Evolutionary conservation across 1,140 invertebrate species (phyloP).

Genomic region (Rhopalosiphum padi): DNA sequence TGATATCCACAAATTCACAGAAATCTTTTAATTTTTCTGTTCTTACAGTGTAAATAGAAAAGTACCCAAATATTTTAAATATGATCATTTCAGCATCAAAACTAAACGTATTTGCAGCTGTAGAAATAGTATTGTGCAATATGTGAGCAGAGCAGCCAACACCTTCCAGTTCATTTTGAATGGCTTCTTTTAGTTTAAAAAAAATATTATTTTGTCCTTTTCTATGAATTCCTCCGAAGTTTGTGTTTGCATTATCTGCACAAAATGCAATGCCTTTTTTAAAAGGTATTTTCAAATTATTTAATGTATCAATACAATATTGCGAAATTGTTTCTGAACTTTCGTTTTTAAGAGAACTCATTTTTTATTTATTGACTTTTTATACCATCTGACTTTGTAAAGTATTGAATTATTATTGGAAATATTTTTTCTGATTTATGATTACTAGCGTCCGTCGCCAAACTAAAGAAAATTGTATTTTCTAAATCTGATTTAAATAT

Average conservation of each 20-base stretch:
- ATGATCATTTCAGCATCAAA: slow-evolving; percentile 15
- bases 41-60: background rate
- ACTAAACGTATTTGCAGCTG: background rate
- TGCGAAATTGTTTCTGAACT: background rate
- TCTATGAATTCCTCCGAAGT: background rate
- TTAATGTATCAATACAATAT: background rate
- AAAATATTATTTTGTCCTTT: background rate
- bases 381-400: background rate
- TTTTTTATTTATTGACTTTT: background rate
- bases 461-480: background rate
- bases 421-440: slow-evolving; percentile 12
- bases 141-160: background rate
- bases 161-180: background rate
- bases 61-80: background rate
- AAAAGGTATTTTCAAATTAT: slow-evolving; percentile 2
- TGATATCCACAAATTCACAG: background rate
- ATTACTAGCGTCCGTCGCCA: background rate
- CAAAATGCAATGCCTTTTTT: background rate
- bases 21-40: slow-evolving; percentile 20
- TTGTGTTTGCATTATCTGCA: background rate
- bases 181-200: background rate
- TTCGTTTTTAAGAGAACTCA: background rate
- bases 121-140: background rate
- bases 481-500: background rate
- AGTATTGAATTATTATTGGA: slow-evolving; percentile 9